Percentiles rank a stretch among this genome's conserved stretches.
phyloP scores from a whole-genome alignment of 2,888 invertebrate genomes.

The Euphydryas editha region DNA sequence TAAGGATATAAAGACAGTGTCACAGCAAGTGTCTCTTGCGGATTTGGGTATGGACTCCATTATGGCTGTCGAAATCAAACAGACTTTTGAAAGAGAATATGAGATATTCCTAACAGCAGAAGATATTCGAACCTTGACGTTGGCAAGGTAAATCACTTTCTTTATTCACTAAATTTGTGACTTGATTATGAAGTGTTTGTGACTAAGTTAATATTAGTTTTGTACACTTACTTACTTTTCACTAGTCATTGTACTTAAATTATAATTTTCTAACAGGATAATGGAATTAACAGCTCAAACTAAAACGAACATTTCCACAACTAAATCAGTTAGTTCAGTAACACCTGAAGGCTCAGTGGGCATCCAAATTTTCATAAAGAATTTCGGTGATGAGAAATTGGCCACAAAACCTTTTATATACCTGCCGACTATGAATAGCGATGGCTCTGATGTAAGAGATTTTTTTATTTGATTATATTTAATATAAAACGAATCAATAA shows the following conservation, averaged over 20 bases:
- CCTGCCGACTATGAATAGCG: slow-evolving; percentile 79
- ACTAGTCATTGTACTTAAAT: neutral
- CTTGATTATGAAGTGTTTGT: neutral
- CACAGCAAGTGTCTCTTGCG: slow-evolving; percentile 89
- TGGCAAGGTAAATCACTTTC: slow-evolving; percentile 88
- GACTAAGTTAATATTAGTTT: neutral
- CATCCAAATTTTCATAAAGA: slow-evolving; percentile 83
- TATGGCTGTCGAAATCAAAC: slow-evolving; percentile 98
- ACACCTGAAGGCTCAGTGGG: slow-evolving; percentile 64
- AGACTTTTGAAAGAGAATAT: slow-evolving; percentile 94
- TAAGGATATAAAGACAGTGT: slow-evolving; percentile 87
- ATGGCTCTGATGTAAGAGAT: slow-evolving; percentile 68
- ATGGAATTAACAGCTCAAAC: slow-evolving; percentile 16
- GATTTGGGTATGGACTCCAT: slow-evolving; percentile 98
- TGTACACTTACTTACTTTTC: too few species aligned
- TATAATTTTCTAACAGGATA: neutral
- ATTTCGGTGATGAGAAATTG: slow-evolving; percentile 84
- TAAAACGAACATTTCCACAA: slow-evolving; percentile 54
- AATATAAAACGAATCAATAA: too few species aligned
- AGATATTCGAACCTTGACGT: slow-evolving; percentile 92
- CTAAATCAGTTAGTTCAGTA: slow-evolving; percentile 53
- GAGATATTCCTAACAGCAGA: slow-evolving; percentile 93
- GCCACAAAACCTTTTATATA: slow-evolving; percentile 81
- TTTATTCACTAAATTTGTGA: too few species aligned
- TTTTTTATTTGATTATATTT: slow-evolving; percentile 33